Evolutionary conservation across 2,113 vertebrate genomes (phyloP).

Genomic region (Pseudolaguvia tuberculata): DNA sequence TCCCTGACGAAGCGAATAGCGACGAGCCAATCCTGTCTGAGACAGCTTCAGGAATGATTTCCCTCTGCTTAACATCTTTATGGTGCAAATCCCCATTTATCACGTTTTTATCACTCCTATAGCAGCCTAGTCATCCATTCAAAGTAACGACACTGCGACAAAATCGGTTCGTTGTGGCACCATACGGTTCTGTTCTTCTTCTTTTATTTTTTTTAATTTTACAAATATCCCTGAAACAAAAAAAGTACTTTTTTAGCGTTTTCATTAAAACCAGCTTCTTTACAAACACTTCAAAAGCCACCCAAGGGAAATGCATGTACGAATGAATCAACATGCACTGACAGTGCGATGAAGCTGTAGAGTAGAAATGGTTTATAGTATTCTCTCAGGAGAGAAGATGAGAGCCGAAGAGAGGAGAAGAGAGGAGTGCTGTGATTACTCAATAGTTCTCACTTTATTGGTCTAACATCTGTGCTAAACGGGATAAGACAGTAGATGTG

Average conservation of each 20-base stretch:
- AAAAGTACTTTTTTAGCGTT: slow-evolving; percentile 30
- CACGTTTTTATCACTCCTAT: slow-evolving; percentile 5
- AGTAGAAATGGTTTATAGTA: slow-evolving; percentile 36
- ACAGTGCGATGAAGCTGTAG: neutral
- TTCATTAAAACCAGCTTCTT: slow-evolving; percentile 35
- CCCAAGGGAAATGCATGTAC: slow-evolving; percentile 38
- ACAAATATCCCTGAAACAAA: neutral
- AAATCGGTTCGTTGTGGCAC: neutral
- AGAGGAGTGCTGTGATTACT: slow-evolving; percentile 46
- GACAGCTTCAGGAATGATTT: slow-evolving; percentile 33
- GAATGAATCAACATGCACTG: slow-evolving; percentile 37
- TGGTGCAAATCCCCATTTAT: slow-evolving; percentile 19
- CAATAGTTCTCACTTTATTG: slow-evolving; percentile 32
- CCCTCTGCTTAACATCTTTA: slow-evolving; percentile 34
- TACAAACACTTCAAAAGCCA: slow-evolving; percentile 48
- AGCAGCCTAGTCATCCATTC: slow-evolving; percentile 12
- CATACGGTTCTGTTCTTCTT: neutral
- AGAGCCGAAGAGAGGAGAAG: slow-evolving; percentile 23
- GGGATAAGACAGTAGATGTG: neutral
- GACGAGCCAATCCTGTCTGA: slow-evolving; percentile 28
- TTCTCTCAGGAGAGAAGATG: slow-evolving; percentile 33
- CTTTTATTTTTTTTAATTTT: neutral
- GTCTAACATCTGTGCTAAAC: slow-evolving; percentile 33
- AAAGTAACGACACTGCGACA: neutral
- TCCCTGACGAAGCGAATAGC: slow-evolving; percentile 24